Evolutionary conservation across 2,113 vertebrate genomes (phyloP).

Genomic region (Lepidothrix coronata): DNA sequence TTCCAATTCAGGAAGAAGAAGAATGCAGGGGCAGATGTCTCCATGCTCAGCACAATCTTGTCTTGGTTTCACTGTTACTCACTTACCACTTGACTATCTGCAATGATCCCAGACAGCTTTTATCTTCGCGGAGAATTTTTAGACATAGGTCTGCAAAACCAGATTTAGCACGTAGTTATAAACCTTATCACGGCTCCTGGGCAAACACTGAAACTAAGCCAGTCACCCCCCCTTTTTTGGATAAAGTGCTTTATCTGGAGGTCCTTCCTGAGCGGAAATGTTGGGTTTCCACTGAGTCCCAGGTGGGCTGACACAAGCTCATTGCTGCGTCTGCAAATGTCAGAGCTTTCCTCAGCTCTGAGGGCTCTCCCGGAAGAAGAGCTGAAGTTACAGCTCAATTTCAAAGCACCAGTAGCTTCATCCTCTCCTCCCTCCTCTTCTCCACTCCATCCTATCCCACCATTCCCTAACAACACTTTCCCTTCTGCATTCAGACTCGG

Average conservation of each 20-base stretch:
- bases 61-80: constrained; percentile 54
- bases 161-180: constrained; percentile 59
- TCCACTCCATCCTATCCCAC: neutral
- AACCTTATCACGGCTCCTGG: neutral
- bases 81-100: constrained; percentile 80
- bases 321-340: constrained; percentile 1
- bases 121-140: constrained; percentile 80
- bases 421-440: neutral
- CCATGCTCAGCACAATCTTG: constrained; percentile 53
- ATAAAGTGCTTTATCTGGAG: neutral
- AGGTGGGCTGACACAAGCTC: constrained; percentile 19
- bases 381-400: neutral
- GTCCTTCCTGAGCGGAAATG: constrained; percentile 1
- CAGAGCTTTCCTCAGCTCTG: neutral
- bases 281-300: neutral
- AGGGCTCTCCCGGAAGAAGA: neutral
- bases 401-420: neutral
- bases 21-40: neutral
- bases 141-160: constrained; percentile 72
- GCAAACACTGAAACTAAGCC: constrained; percentile 22
- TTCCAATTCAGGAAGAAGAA: constrained; percentile 18
- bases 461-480: neutral
- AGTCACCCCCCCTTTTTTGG: neutral
- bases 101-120: constrained; percentile 73
- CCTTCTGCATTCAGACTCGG: neutral